Base-by-base conservation (phyloP, 2,797 vertebrate species). In the Eurystomus glaucurus region DNA sequence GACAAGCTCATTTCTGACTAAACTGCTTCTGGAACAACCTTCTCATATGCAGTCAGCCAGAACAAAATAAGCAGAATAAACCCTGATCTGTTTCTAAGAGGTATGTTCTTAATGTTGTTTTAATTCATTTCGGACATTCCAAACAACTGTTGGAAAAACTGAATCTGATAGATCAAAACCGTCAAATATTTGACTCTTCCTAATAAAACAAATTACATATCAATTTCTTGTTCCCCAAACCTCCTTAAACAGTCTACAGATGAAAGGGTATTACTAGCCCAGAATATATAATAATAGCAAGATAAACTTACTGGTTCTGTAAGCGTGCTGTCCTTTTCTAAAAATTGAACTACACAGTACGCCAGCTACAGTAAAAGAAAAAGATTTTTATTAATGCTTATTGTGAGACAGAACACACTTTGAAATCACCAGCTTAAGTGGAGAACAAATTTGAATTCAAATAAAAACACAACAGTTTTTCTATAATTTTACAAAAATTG, bases 321-420 rank as follows among this genome's bases (percentile, higher is more conserved):
- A 93, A 99, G 99, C 46, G 99, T 99, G 98, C 99, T 99, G 99
- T 99, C 99, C 98, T 99, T 99, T 98, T 99, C 99, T 95, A 99
- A 98, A 98, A 99, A 99, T 80, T 99, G 99, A 97, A 99, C 99
- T 74, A 99, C 99, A 95, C 99, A 99, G 98, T 99, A 99, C 0
- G 99, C 99, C 98, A 99, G 98, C 99, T 99, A 94, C 29, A 98
- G 87, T 76, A 93, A 68, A 96, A 89, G 92, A 55, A 94, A 90
- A 89, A 95, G 39, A 79, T 5, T n/a, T 64, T 61, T 6, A 45
- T 95, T 66, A 97, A 39, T 11, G 26, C 3, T 35, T 11, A 29
- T 20, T 35, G 15, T n/a, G 21, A 88, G 81, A 85, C 3, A 7
- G 39, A 88, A 90, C 9, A 77, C 11, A 82, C 51, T 60, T 60